Conservation (phyloP, 2,113 vertebrate genomes). For the Numida meleagris region DNA sequence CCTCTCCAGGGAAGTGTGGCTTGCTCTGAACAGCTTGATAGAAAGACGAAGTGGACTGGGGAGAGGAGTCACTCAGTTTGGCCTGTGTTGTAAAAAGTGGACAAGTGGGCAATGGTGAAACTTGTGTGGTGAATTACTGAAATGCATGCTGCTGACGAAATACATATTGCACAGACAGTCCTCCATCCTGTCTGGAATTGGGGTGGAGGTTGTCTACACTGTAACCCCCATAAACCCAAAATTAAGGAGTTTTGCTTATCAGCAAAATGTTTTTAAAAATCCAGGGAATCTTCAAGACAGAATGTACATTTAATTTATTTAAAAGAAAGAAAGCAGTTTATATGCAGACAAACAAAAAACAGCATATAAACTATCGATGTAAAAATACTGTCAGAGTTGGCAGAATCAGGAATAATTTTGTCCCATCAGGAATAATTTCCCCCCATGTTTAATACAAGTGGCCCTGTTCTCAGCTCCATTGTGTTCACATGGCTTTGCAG, state of each 20-base stretch:
- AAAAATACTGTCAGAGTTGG: not conserved
- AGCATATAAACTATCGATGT: not conserved
- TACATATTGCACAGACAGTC: no score
- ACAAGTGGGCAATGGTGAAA: no score
- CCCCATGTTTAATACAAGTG: not conserved
- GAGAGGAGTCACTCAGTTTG: no score
- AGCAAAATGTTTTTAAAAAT: not conserved
- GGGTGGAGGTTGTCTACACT: not conserved
- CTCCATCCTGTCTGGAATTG: not conserved
- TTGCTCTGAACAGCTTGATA: no score
- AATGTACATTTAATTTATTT: not conserved
- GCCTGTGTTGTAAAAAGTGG: no score
- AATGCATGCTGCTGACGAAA: no score
- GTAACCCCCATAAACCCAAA: not conserved
- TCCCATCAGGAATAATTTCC: not conserved
- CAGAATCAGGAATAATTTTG: not conserved
- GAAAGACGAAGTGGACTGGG: no score
- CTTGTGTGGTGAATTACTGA: no score
- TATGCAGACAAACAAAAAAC: not conserved
- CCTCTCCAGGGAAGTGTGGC: no score
- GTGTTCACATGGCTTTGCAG: not conserved
- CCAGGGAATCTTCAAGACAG: not conserved
- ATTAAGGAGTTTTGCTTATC: not conserved
- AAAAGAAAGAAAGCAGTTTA: not conserved
- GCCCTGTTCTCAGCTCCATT: not conserved